Evolutionary conservation across 2,888 invertebrate species (phyloP).

Genomic region (Dichetophora obliterata): DNA sequence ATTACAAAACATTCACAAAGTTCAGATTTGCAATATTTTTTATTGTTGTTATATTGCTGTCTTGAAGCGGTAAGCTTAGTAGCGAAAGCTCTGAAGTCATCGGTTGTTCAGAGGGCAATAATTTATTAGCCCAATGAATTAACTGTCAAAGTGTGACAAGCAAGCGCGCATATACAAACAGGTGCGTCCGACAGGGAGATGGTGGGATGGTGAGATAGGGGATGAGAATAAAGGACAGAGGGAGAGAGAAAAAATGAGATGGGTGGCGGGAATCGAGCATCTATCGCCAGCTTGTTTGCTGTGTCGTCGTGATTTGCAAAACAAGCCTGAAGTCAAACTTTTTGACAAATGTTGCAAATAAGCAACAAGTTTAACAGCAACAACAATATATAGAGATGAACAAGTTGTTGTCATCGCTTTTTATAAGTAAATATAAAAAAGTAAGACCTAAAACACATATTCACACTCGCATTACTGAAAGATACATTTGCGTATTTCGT

Average conservation of each 20-base stretch:
- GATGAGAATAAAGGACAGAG: background rate
- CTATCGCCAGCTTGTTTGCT: background rate
- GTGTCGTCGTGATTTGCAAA: constrained; percentile 9
- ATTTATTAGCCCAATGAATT: constrained; percentile 32
- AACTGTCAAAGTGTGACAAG: constrained; percentile 8
- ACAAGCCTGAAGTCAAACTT: background rate
- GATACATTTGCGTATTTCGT: background rate
- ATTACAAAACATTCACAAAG: background rate
- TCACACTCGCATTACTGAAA: background rate
- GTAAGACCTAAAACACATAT: background rate
- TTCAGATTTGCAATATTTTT: constrained; percentile 20
- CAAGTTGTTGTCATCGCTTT: constrained; percentile 15
- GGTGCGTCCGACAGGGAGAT: background rate
- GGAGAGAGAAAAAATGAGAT: background rate
- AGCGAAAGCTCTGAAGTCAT: constrained; percentile 25
- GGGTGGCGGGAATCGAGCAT: too few relatives aligned
- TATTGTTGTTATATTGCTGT: constrained; percentile 31
- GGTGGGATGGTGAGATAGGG: background rate
- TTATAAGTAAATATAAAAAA: background rate
- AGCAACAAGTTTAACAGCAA: constrained; percentile 14
- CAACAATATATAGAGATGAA: background rate
- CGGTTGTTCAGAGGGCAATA: constrained; percentile 1
- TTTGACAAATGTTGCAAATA: background rate
- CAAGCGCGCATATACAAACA: background rate
- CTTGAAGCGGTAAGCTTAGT: constrained; percentile 39